These are phyloP conservation scores for Paradisaea rubra DNA, from an alignment of 2,113 vertebrate genomes.

Conservation along the genomic window DNA sequence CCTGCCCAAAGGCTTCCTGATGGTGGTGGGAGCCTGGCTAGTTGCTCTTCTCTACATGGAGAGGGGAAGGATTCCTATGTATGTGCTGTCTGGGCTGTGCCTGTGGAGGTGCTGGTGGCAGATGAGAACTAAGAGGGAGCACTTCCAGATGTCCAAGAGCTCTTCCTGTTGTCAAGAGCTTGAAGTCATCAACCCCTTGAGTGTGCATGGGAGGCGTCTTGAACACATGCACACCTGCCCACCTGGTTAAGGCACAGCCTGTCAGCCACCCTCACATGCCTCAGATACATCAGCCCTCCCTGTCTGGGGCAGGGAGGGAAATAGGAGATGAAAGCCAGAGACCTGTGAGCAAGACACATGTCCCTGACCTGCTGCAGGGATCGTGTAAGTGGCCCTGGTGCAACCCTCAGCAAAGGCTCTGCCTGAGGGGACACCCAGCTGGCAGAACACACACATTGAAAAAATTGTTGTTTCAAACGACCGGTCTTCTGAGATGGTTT, in stretches of 20 bases:
- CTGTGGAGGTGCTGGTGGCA: background rate
- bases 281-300: background rate
- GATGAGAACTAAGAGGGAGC: background rate
- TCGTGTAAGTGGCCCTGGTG: background rate
- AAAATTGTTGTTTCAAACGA: background rate
- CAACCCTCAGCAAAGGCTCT: background rate
- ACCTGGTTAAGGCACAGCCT: background rate
- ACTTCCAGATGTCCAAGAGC: background rate
- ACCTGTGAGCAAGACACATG: background rate
- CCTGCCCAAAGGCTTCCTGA: background rate
- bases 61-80: background rate
- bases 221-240: accelerated
- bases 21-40: background rate
- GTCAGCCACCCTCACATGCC: background rate
- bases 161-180: background rate
- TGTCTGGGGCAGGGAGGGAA: background rate
- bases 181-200: background rate
- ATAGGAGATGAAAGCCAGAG: background rate
- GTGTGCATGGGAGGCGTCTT: accelerated
- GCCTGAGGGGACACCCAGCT: background rate
- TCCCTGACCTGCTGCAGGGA: background rate
- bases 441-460: background rate
- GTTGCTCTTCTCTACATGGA: background rate
- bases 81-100: background rate
- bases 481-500: background rate